Conservation (phyloP, 2,113 vertebrate species). For the Chlamydotis undulata region DNA sequence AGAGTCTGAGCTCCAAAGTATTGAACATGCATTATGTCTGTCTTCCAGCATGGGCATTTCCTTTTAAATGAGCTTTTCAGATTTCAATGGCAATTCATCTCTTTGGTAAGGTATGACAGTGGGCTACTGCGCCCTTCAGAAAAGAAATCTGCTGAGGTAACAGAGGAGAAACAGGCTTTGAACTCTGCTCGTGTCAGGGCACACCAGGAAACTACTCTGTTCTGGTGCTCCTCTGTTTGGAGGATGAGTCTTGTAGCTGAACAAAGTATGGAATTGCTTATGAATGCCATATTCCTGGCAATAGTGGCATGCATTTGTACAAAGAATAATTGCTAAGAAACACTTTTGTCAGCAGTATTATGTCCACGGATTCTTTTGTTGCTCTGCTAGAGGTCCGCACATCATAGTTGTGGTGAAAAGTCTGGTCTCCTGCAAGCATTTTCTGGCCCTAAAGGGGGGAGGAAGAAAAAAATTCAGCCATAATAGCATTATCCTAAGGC, state of each 20-base stretch:
- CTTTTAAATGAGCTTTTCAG: background rate
- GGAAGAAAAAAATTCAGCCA: background rate
- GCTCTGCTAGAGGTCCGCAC: background rate
- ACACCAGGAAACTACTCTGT: background rate
- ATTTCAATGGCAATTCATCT: background rate
- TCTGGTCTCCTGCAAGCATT: background rate
- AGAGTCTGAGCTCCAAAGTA: background rate
- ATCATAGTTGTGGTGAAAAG: background rate
- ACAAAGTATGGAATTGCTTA: background rate
- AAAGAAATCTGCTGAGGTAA: background rate
- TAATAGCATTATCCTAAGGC: background rate
- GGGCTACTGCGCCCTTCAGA: background rate
- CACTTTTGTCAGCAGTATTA: background rate
- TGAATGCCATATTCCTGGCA: background rate
- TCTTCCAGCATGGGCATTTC: background rate
- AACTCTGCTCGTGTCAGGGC: background rate
- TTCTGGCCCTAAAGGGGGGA: background rate
- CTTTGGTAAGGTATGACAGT: background rate
- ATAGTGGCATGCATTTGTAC: background rate
- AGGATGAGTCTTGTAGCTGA: background rate
- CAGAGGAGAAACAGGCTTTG: background rate
- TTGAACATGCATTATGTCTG: accelerated
- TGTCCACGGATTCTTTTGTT: background rate
- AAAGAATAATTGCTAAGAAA: background rate
- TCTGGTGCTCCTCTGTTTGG: background rate